Evolutionary conservation across 2,888 invertebrate genomes (phyloP).

Genomic region (Spilarctia lutea): DNA sequence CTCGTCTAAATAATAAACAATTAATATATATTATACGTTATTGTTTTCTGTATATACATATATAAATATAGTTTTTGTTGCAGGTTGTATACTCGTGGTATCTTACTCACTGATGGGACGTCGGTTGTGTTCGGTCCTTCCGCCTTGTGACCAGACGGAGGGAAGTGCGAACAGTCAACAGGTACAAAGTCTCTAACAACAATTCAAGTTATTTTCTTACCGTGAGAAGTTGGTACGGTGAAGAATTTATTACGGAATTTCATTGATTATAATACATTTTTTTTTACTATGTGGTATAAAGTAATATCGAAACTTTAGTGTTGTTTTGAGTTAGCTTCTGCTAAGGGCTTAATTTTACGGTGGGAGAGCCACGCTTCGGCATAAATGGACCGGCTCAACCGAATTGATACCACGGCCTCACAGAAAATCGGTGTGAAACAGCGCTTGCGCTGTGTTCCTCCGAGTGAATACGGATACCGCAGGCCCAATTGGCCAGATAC

Average conservation of each 20-base stretch:
- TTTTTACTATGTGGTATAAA: too few relatives aligned
- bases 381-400: too few relatives aligned
- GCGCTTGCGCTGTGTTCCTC: too few relatives aligned
- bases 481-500: too few relatives aligned
- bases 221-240: not conserved
- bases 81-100: slow-evolving; percentile 88
- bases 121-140: slow-evolving; percentile 89
- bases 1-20: not conserved
- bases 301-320: too few relatives aligned
- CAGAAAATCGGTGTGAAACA: too few relatives aligned
- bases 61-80: slow-evolving; percentile 6
- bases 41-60: not conserved
- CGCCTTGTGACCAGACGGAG: slow-evolving; percentile 89
- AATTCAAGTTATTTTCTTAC: not conserved
- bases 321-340: not conserved
- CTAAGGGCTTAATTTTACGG: too few relatives aligned
- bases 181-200: slow-evolving; percentile 66
- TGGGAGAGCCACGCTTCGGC: too few relatives aligned
- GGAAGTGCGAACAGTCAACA: slow-evolving; percentile 89
- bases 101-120: slow-evolving; percentile 91
- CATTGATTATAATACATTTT: too few relatives aligned
- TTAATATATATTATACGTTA: not conserved
- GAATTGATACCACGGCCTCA: too few relatives aligned
- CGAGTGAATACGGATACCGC: too few relatives aligned
- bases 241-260: not conserved